Conservation (phyloP, 1,140 invertebrate species). For the Musca domestica region DNA sequence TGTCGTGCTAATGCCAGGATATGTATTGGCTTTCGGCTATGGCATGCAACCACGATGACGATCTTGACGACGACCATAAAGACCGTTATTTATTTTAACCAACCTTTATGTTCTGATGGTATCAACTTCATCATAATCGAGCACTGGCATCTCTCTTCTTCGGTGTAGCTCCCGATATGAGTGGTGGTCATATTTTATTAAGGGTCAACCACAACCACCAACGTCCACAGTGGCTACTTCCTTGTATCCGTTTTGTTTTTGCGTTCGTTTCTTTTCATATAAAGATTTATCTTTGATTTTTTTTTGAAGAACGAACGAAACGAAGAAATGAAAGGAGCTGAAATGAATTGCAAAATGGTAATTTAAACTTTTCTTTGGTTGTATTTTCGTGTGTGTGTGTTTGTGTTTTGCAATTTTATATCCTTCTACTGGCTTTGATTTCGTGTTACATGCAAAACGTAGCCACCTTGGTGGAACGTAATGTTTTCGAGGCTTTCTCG, state of each 20-base stretch:
- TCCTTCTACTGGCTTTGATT: slow-evolving; percentile 20
- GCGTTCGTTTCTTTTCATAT: neutral
- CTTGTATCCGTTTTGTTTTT: neutral
- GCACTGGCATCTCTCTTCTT: neutral
- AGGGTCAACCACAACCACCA: neutral
- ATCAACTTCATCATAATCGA: neutral
- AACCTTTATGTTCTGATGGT: slow-evolving; percentile 16
- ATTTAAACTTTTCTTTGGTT: slow-evolving; percentile 17
- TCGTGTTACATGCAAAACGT: slow-evolving; percentile 15
- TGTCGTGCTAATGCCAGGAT: too few species aligned
- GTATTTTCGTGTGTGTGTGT: neutral
- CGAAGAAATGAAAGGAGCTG: neutral
- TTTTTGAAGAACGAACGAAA: neutral
- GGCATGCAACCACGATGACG: neutral
- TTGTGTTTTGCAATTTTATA: slow-evolving; percentile 4
- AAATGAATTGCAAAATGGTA: slow-evolving; percentile 10
- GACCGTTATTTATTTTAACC: slow-evolving; percentile 12
- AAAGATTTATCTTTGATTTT: slow-evolving; percentile 13
- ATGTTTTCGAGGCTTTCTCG: neutral
- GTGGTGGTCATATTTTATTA: slow-evolving; percentile 10
- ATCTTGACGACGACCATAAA: slow-evolving; percentile 12
- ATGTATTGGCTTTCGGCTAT: neutral
- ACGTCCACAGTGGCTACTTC: too few species aligned
- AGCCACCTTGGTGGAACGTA: neutral
- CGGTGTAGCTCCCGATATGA: neutral